Percentiles rank a stretch among this genome's conserved stretches.
Conservation (phyloP, 2,888 invertebrate genomes). For the Melanophora roralis region DNA sequence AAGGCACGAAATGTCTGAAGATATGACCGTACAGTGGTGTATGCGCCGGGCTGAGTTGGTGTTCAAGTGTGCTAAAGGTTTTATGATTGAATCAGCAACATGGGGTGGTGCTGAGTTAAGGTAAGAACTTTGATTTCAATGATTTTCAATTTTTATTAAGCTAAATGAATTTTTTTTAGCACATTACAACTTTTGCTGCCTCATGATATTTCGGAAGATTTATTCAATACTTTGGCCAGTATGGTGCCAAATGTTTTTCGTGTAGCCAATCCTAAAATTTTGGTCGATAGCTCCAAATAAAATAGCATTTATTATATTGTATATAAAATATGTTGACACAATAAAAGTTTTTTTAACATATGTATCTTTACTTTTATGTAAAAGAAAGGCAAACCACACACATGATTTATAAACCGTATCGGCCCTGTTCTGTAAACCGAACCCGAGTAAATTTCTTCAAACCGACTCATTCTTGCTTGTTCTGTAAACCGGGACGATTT, state of each 20-base stretch:
- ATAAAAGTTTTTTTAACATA: too few relatives aligned
- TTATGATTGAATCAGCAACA: slow-evolving; percentile 98
- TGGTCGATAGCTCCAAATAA: slow-evolving; percentile 78
- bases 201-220: slow-evolving; percentile 88
- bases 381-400: too few relatives aligned
- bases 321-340: background rate
- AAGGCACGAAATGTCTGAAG: slow-evolving; percentile 95
- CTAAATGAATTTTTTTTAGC: slow-evolving; percentile 65
- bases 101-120: slow-evolving; percentile 94
- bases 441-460: too few relatives aligned
- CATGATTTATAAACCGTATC: too few relatives aligned
- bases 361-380: too few relatives aligned
- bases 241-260: slow-evolving; percentile 96
- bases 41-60: slow-evolving; percentile 96
- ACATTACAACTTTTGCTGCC: slow-evolving; percentile 82
- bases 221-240: slow-evolving; percentile 88
- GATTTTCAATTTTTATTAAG: background rate
- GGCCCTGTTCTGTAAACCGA: too few relatives aligned
- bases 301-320: too few relatives aligned
- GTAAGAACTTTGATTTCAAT: slow-evolving; percentile 76
- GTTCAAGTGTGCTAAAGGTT: slow-evolving; percentile 99
- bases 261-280: slow-evolving; percentile 93
- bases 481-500: too few relatives aligned
- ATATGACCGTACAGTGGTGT: slow-evolving; percentile 98
- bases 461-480: too few relatives aligned